Evolutionary conservation across 2,888 invertebrate genomes (phyloP).

Genomic region (Glomeris marginata): DNA sequence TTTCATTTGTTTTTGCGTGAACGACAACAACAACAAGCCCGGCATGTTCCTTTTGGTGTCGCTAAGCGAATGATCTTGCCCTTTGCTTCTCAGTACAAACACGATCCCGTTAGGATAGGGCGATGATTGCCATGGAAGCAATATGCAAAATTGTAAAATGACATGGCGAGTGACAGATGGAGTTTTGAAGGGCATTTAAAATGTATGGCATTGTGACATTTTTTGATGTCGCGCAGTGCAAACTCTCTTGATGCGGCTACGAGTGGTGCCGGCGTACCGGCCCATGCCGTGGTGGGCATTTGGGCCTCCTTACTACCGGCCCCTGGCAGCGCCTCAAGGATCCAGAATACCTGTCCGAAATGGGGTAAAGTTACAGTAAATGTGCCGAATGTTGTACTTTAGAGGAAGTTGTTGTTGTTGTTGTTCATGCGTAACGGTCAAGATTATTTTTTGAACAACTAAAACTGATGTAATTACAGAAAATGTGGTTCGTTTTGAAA

Average conservation of each 20-base stretch:
- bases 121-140: too few species aligned
- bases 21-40: background rate
- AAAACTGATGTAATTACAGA: background rate
- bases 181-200: too few species aligned
- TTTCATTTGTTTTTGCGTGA: slow-evolving; percentile 33
- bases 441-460: too few species aligned
- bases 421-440: background rate
- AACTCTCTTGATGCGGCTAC: background rate
- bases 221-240: background rate
- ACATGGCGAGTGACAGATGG: too few species aligned
- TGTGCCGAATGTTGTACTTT: too few species aligned
- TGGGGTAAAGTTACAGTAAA: slow-evolving; percentile 16
- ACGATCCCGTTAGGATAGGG: too few species aligned
- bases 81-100: too few species aligned
- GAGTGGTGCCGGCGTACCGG: background rate
- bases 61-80: background rate
- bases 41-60: background rate
- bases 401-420: background rate
- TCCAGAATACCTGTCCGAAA: slow-evolving; percentile 21
- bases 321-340: slow-evolving; percentile 17
- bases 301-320: slow-evolving; percentile 19
- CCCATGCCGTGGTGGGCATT: slow-evolving; percentile 16
- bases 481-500: background rate
- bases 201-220: too few species aligned
- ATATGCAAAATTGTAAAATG: too few species aligned